phyloP scores from a whole-genome alignment of 2,888 invertebrate genomes.

The Phymatocera aterrima region DNA sequence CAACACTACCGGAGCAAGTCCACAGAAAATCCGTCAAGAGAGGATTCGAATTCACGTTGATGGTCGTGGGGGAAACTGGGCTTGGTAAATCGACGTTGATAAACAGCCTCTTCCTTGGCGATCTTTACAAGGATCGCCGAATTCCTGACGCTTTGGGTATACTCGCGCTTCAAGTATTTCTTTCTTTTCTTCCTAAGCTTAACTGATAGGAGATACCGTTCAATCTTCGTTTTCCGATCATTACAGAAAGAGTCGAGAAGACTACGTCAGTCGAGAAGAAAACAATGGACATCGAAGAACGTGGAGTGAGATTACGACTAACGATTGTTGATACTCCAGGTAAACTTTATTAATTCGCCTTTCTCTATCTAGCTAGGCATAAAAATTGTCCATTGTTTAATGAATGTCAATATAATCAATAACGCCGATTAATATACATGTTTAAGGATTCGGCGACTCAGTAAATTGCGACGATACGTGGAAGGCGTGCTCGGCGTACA shows the following conservation, averaged over 20 bases:
- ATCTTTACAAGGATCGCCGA: slow-evolving; percentile 91
- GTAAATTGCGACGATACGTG: slow-evolving; percentile 96
- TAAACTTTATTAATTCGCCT: slow-evolving; percentile 57
- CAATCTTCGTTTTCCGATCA: slow-evolving; percentile 3
- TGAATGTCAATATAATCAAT: background rate
- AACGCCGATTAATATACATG: background rate
- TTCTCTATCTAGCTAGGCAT: background rate
- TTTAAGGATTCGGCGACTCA: slow-evolving; percentile 89
- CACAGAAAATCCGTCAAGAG: slow-evolving; percentile 97
- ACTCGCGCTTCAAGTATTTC: background rate
- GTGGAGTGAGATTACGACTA: slow-evolving; percentile 91
- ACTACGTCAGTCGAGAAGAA: slow-evolving; percentile 81
- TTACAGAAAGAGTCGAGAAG: slow-evolving; percentile 77
- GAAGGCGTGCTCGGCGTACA: slow-evolving; percentile 93
- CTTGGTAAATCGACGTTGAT: slow-evolving; percentile 96
- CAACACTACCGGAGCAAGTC: slow-evolving; percentile 96
- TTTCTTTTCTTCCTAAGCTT: too few species aligned
- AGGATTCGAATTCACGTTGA: slow-evolving; percentile 96
- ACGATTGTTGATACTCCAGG: slow-evolving; percentile 97
- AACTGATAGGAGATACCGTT: too few species aligned
- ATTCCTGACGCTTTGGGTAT: slow-evolving; percentile 84
- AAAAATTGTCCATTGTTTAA: background rate
- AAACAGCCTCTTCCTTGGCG: slow-evolving; percentile 95
- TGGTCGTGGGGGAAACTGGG: slow-evolving; percentile 97
- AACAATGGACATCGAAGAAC: slow-evolving; percentile 96